Evolutionary conservation across 2,797 vertebrate species (phyloP).

Genomic region (Fistularia commersonii): DNA sequence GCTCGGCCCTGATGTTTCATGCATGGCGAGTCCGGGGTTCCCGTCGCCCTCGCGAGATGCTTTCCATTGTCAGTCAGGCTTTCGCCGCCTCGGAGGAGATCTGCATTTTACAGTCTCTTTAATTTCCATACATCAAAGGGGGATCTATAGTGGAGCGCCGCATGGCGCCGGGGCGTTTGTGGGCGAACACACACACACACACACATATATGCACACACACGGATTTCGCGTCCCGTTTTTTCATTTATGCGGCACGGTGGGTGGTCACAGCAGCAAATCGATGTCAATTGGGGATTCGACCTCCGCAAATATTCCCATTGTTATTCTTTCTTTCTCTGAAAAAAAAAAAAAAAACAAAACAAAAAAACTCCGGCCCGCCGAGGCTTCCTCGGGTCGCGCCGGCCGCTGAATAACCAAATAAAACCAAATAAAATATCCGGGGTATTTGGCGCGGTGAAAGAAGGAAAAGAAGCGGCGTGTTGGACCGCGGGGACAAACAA

Average conservation of each 20-base stretch:
- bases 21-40: constrained; percentile 17
- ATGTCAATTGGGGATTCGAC: constrained; percentile 66
- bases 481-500: no score
- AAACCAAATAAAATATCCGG: no score
- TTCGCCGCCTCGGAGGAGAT: constrained; percentile 39
- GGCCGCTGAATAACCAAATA: neutral
- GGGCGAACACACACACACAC: constrained; percentile 17
- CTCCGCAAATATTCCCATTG: constrained; percentile 65
- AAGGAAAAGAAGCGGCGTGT: no score
- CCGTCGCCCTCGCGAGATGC: constrained; percentile 27
- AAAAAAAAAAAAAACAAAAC: no score
- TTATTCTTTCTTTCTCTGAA: constrained; percentile 39
- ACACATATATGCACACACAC: no score
- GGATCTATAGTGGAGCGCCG: constrained; percentile 37
- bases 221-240: constrained; percentile 31
- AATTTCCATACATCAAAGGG: constrained; percentile 50
- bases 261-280: constrained; percentile 60
- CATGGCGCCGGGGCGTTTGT: constrained; percentile 21
- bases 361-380: constrained; percentile 37
- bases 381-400: constrained; percentile 23
- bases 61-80: constrained; percentile 40
- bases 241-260: constrained; percentile 60
- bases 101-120: constrained; percentile 27
- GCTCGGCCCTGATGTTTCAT: constrained; percentile 7
- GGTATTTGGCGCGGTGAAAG: no score